These are phyloP conservation scores for Drosophila aff. DNA, from an alignment of 1,140 invertebrate species.

Conservation along the genomic window DNA sequence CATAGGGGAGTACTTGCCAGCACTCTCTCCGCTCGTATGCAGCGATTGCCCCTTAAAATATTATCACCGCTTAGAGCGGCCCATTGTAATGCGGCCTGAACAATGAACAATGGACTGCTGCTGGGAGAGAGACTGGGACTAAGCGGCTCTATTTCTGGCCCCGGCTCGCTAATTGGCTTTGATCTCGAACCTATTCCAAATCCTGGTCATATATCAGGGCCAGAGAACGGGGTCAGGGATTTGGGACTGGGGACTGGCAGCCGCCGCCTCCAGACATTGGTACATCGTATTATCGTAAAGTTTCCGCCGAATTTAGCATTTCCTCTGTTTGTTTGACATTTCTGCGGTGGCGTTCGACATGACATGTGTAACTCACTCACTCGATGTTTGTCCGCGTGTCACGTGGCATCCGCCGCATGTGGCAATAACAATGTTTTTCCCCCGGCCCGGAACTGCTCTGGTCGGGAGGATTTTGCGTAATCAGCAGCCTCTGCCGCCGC, in stretches of 20 bases:
- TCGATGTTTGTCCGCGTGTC: slow-evolving; percentile 74
- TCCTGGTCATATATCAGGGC: slow-evolving; percentile 26
- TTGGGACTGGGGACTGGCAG: not conserved
- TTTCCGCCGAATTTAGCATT: slow-evolving; percentile 62
- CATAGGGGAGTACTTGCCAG: slow-evolving; percentile 14
- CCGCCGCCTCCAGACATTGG: not conserved
- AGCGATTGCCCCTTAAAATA: slow-evolving; percentile 32
- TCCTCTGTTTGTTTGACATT: slow-evolving; percentile 71
- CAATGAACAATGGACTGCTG: slow-evolving; percentile 66
- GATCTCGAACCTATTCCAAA: slow-evolving; percentile 34
- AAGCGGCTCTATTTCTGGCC: slow-evolving; percentile 31
- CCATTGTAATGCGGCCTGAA: slow-evolving; percentile 31
- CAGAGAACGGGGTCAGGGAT: slow-evolving; percentile 32
- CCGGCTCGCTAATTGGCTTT: slow-evolving; percentile 57
- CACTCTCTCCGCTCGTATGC: slow-evolving; percentile 24
- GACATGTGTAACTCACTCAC: slow-evolving; percentile 59
- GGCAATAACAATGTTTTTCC: slow-evolving; percentile 49
- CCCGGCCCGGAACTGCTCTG: slow-evolving; percentile 4
- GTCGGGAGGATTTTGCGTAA: slow-evolving; percentile 60
- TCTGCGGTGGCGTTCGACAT: slow-evolving; percentile 40
- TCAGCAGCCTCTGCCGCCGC: slow-evolving; percentile 51
- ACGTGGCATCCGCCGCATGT: slow-evolving; percentile 79
- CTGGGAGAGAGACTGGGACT: slow-evolving; percentile 25
- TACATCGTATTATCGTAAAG: slow-evolving; percentile 37
- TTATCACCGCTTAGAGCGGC: slow-evolving; percentile 40